Base-by-base conservation (phyloP, 2,888 invertebrate species). In the Pammene fasciana region DNA sequence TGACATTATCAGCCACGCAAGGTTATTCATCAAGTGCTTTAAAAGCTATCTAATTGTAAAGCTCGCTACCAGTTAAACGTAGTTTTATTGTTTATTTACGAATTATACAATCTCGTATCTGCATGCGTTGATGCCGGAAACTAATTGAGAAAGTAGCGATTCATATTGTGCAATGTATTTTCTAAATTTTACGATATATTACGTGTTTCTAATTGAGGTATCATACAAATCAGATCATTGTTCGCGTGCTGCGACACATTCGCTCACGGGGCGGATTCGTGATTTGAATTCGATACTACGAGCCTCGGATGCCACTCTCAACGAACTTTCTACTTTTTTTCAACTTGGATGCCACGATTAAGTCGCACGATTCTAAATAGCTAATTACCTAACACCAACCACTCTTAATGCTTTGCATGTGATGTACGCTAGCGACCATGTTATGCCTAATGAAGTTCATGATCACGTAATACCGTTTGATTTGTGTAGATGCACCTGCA, bases 241-340 rank as follows among this genome's bases (percentile, higher is more conserved):
- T 67, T 83, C 75, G 86, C 86, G 82, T 86, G 86, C 78, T 74
- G 76, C 75, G 78, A 80, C 78, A 79, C 76, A 81, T 81, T 79
- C 74, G 74, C 68, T 70, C 57, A 78, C 72, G 74, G 76, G 57
- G 73, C 75, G 73, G 74, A 75, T 76, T 75, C 78, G 82, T 82
- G 76, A 77, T 77, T 80, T 79, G 80, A 79, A 84, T 83, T 81
- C 79, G 80, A 83, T 81, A 78, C 79, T 78, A 79, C 78, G 75
- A 78, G 81, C 75, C 71, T 78, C 77, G 74, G 74, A 78, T 75
- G 75, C 75, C 76, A 68, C 72, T 81, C 77, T 81, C 77, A 72
- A 81, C 77, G 76, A 78, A 87, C 88, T 90, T 89, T 90, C 89
- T 84, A 84, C 77, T 82, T 78, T 76, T 26, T 77, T 73, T 76